A percentile compares a stretch with the other conserved stretches of the same genome.
phyloP scores from a whole-genome alignment of 2,888 invertebrate genomes.

The Tetragnatha montana region DNA sequence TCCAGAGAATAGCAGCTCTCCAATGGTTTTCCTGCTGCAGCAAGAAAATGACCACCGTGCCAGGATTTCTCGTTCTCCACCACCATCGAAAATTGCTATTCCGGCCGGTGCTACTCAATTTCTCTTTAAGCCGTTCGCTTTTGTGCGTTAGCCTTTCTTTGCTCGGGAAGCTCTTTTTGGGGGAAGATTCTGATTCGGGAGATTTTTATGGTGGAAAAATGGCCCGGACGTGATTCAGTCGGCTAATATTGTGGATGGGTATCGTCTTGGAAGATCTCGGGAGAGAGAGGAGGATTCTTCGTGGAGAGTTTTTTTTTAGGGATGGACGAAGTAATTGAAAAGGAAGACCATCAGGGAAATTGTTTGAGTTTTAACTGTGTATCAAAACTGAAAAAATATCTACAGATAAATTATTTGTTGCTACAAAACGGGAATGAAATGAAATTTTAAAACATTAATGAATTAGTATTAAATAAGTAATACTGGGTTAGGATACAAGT shows the following conservation, averaged over 20 bases:
- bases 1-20: constrained; percentile 18
- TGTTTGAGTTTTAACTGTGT: no score
- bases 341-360: no score
- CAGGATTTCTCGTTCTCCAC: constrained; percentile 11
- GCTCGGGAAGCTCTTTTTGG: background rate
- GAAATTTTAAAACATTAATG: no score
- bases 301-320: background rate
- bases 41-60: background rate
- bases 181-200: background rate
- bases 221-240: background rate
- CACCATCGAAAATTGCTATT: constrained; percentile 25
- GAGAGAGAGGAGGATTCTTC: background rate
- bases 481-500: no score
- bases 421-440: no score
- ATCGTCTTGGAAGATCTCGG: background rate
- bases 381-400: no score
- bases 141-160: background rate
- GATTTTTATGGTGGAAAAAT: background rate
- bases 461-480: no score
- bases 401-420: no score
- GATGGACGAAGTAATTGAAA: no score
- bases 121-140: constrained; percentile 3
- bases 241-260: background rate
- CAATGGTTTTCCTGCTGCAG: background rate
- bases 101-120: constrained; percentile 24